Base-by-base conservation (phyloP, 2,797 vertebrate genomes). In the Epinephelus malabaricus region DNA sequence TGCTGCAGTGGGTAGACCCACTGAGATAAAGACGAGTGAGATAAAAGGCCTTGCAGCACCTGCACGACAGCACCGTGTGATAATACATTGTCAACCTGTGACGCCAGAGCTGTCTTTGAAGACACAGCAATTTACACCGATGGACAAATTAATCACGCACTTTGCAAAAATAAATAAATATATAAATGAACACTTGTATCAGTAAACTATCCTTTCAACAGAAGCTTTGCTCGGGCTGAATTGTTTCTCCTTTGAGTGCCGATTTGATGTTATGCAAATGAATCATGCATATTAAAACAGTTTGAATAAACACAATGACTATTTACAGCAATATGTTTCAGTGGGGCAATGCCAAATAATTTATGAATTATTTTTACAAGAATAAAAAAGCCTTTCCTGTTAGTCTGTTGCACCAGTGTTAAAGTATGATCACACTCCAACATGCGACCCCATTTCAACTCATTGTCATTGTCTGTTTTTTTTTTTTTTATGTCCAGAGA, bases 231-330 rank as follows among this genome's bases (percentile, higher is more conserved):
- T 54, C 12, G 6, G 14, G n/a, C 56, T 54, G 50, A 71, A 38
- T 5, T 61, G 43, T 65, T 67, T 60, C 70, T 60, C 56, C 43
- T 80, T 40, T 69, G 66, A 69, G 46, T 1, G 46, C 38, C 1
- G 14, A 79, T 74, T 58, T 78, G 69, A 78, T 82, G 50, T 67
- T 74, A 71, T 51, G 80, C 64, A 82, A 76, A 91, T 86, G 1
- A 59, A 14, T 46, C 68, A 63, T 85, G 73, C 81, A 89, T 87
- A 81, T 87, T 86, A 71, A 73, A 82, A 77, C 23, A 5, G 5
- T 47, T 13, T 77, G 74, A 86, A 91, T 83, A 75, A 90, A 88
- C 79, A 86, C 79, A 88, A 75, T 71, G 40, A 72, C 55, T 83
- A n/a, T 81, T 82, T 68, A 73, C 34, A 71, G 55, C 27, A 14